These are phyloP conservation scores for Centroberyx gerrardi DNA, from an alignment of 2,797 vertebrate species.

Conservation along the genomic window DNA sequence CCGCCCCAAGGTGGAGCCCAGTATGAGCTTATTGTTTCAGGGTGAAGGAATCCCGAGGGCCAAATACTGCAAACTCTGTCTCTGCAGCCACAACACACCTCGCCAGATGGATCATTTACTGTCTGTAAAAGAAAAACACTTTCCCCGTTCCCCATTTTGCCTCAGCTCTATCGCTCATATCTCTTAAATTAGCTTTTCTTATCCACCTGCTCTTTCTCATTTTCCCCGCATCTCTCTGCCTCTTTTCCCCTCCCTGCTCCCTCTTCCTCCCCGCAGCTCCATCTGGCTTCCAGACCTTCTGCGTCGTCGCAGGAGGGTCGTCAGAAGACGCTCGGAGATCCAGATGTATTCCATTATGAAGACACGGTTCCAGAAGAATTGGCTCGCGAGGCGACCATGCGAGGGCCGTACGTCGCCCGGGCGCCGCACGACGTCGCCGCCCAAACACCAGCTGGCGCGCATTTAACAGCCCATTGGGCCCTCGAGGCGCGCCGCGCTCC, in stretches of 20 bases:
- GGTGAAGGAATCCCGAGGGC: slow-evolving; percentile 52
- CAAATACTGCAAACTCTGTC: slow-evolving; percentile 43
- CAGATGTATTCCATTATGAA: slow-evolving; percentile 71
- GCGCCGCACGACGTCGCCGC: slow-evolving; percentile 34
- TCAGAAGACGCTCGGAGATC: slow-evolving; percentile 52
- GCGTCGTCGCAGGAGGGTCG: slow-evolving; percentile 52
- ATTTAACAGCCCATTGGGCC: slow-evolving; percentile 71
- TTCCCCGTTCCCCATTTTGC: slow-evolving; percentile 33
- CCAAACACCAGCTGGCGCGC: slow-evolving; percentile 69
- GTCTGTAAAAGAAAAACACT: slow-evolving; percentile 43
- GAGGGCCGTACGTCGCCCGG: slow-evolving; percentile 9
- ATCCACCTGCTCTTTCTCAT: slow-evolving; percentile 22
- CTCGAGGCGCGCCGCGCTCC: slow-evolving; percentile 51
- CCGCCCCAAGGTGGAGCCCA: slow-evolving; percentile 38
- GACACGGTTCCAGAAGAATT: slow-evolving; percentile 63
- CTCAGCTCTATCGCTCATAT: slow-evolving; percentile 29
- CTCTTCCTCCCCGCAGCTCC: slow-evolving; percentile 41
- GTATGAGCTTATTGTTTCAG: slow-evolving; percentile 55
- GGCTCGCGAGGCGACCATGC: slow-evolving; percentile 49
- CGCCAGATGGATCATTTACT: slow-evolving; percentile 55
- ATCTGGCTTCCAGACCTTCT: slow-evolving; percentile 47
- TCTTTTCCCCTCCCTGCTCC: slow-evolving; percentile 11
- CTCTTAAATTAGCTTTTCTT: slow-evolving; percentile 31
- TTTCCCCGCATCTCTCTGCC: neutral
- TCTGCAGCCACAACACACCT: slow-evolving; percentile 56